Evolutionary conservation across 2,888 invertebrate genomes (phyloP), one percentile per base, ranked within the genome.

Genomic region (Orchesella flavescens): DNA sequence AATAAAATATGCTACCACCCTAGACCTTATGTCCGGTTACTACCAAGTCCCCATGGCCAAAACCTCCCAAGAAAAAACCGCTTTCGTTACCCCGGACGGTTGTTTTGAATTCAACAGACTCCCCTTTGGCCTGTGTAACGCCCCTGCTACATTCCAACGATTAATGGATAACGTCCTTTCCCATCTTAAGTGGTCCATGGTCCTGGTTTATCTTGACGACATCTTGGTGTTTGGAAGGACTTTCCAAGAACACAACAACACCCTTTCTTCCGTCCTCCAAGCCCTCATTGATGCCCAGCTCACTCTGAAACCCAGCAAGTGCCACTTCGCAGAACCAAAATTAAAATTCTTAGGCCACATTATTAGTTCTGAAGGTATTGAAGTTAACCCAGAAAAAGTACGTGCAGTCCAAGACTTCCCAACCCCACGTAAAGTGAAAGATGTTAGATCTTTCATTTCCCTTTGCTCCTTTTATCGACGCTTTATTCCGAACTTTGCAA

Each of bases 221-320:
- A 15, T 69, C 1, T 9, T 71, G 12, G 53, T 71, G n/a, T 24
- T 44, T 24, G n/a, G 53, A 21, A 23, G 13, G 23, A 21, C 13
- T 7, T 55, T 71, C 15, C 3, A 53, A 5, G 24, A n/a, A 17
- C 74, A 74, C 15, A 44, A 24, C n/a, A n/a, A n/a, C n/a, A 7
- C 15, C 49, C 24, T 74, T 0, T 90, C 90, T 81, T 89, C 89
- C 74, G 63, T 46, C 1, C 19, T 74, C 3, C 10, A 17, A 15
- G 53, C 24, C 15, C n/a, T 74, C 9, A n/a, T 10, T 15, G 9
- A 9, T 1, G 44, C 49, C 9, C n/a, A 34, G 9, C 19, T 74
- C 1, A 74, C 34, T 13, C 43, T 61, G 21, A 74, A 74, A 23
- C 61, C 63, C 1, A 55, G 15, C 1, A 71, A 71, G n/a, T 74